These are phyloP conservation scores for Drosophila lini DNA, from an alignment of 1,140 invertebrate species.

Conservation along the genomic window DNA sequence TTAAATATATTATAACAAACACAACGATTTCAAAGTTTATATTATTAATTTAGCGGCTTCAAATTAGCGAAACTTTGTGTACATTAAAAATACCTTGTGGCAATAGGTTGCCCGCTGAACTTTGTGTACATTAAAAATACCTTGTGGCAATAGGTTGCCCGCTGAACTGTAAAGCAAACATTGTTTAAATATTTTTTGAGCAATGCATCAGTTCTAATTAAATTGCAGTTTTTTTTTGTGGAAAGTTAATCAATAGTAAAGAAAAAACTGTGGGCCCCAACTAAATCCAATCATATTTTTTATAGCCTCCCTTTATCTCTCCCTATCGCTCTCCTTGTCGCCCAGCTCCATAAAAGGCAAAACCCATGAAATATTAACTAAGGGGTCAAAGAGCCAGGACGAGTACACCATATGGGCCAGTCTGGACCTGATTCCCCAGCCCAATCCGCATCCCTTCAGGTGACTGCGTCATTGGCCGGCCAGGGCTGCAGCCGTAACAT, in stretches of 20 bases:
- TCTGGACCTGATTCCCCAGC: constrained; percentile 16
- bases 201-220: constrained; percentile 21
- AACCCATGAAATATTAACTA: constrained; percentile 50
- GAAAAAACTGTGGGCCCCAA: neutral
- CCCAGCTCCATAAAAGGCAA: constrained; percentile 16
- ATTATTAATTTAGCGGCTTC: neutral
- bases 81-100: neutral
- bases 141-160: neutral
- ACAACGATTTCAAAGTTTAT: neutral
- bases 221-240: constrained; percentile 12
- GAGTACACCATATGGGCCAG: constrained; percentile 43
- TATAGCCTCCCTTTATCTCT: constrained; percentile 5
- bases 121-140: neutral
- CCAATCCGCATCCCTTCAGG: constrained; percentile 12
- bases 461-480: constrained; percentile 32
- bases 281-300: constrained; percentile 39
- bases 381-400: constrained; percentile 37
- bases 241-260: constrained; percentile 3
- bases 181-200: constrained; percentile 11
- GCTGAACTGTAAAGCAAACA: neutral
- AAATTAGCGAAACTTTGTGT: neutral
- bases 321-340: neutral
- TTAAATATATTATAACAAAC: too few species aligned
- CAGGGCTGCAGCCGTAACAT: constrained; percentile 4
- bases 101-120: neutral